Evolutionary conservation across 37 sponge, comb jelly and placozoan genomes (phyloP).

Genomic region (Tethya wilhelma): DNA sequence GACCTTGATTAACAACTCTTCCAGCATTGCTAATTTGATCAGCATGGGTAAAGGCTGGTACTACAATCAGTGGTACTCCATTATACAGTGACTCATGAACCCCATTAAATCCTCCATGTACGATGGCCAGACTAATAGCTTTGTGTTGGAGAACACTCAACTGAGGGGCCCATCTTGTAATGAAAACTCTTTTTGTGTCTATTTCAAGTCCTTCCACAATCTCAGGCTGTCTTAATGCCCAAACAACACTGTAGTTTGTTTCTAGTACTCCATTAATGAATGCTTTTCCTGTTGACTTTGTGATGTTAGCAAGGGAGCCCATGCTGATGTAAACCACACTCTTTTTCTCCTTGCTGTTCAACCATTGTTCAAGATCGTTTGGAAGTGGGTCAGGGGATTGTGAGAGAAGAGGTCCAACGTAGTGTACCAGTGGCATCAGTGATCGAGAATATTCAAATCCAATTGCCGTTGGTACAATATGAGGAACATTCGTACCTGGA

Average conservation of each 20-base stretch:
- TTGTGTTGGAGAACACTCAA: constrained; percentile 34
- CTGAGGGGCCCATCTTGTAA: constrained; percentile 58
- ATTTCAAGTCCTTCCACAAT: constrained; percentile 32
- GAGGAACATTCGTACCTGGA: background rate
- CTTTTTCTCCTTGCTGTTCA: constrained; percentile 3
- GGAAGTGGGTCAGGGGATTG: background rate
- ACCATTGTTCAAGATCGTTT: constrained; percentile 21
- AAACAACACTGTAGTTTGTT: constrained; percentile 40
- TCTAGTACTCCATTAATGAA: constrained; percentile 26
- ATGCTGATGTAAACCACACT: constrained; percentile 73
- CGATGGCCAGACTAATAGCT: constrained; percentile 25
- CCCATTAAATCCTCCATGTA: constrained; percentile 68
- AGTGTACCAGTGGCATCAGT: constrained; percentile 23
- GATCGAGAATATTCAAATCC: constrained; percentile 45
- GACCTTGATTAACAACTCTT: constrained; percentile 13
- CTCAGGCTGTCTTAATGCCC: constrained; percentile 37
- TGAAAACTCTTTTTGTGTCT: constrained; percentile 27
- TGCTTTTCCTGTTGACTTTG: background rate
- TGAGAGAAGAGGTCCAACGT: constrained; percentile 43
- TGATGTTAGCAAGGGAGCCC: constrained; percentile 25
- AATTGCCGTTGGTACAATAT: constrained; percentile 28
- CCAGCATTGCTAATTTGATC: constrained; percentile 49
- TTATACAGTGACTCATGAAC: constrained; percentile 53
- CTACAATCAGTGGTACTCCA: constrained; percentile 52
- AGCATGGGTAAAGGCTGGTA: constrained; percentile 9